Conservation (phyloP, 2,888 invertebrate species). For the Acronicta alni region DNA sequence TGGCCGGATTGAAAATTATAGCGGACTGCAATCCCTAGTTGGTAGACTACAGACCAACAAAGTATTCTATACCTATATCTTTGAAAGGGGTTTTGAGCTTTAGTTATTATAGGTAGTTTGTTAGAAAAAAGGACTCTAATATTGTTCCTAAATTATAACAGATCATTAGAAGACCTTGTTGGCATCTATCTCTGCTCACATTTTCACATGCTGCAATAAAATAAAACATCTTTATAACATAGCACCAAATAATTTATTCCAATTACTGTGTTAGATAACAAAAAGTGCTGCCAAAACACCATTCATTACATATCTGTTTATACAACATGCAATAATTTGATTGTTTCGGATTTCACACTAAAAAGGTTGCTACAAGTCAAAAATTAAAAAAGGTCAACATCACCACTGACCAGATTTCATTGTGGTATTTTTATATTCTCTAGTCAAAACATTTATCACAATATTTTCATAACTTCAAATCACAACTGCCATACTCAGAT, state of each 20-base stretch:
- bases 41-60: no score
- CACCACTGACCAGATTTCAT: conserved; percentile 43
- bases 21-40: no score
- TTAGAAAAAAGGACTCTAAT: no score
- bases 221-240: conserved; percentile 69
- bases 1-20: no score
- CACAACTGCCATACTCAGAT: conserved; percentile 5
- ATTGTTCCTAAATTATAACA: no score
- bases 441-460: conserved; percentile 53
- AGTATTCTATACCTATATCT: no score
- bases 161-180: no score
- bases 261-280: conserved; percentile 55
- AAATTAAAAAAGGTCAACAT: conserved; percentile 30
- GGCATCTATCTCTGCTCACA: no score
- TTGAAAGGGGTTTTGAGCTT: no score
- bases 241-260: conserved; percentile 86
- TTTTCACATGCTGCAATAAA: conserved; percentile 10
- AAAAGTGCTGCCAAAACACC: conserved; percentile 57
- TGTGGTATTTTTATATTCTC: conserved; percentile 48
- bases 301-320: conserved; percentile 54
- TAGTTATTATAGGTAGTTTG: no score
- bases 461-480: conserved; percentile 39
- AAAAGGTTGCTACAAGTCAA: conserved; percentile 42
- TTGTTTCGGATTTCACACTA: conserved; percentile 35
- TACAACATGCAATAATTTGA: conserved; percentile 55